Conservation (phyloP, 2,113 vertebrate species). For the Pseudolaguvia tuberculata region DNA sequence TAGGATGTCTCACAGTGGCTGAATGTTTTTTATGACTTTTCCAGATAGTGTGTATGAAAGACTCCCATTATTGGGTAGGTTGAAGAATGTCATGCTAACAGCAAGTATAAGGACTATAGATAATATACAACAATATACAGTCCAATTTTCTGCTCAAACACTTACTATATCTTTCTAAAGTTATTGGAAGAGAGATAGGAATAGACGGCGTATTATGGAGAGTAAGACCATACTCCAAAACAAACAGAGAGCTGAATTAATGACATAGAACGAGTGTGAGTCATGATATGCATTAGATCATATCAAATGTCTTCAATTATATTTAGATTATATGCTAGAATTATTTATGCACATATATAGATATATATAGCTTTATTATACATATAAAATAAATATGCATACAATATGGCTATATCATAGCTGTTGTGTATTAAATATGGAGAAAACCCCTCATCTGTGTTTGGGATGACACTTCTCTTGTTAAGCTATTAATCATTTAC, state of each 20-base stretch:
- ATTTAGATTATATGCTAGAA: not conserved
- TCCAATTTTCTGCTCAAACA: conserved; percentile 1
- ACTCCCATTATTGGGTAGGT: conserved; percentile 57
- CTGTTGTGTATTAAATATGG: not conserved
- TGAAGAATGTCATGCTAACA: conserved; percentile 49
- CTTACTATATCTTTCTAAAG: not conserved
- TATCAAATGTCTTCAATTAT: not conserved
- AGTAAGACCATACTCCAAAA: no score
- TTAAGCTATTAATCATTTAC: conserved; percentile 17
- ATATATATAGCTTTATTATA: no score
- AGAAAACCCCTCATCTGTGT: no score
- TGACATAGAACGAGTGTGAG: no score
- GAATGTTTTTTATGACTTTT: conserved; percentile 57
- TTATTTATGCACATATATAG: no score
- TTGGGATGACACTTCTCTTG: conserved; percentile 31
- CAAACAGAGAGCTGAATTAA: no score
- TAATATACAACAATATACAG: conserved; percentile 18
- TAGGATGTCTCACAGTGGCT: conserved; percentile 54
- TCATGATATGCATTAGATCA: no score
- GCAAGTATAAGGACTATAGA: conserved; percentile 24
- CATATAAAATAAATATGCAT: no score
- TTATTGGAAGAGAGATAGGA: not conserved
- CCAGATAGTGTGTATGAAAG: conserved; percentile 61
- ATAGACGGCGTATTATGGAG: not conserved
- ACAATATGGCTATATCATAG: no score